Conservation (phyloP, 2,113 vertebrate genomes). For the Cavia aperea region DNA sequence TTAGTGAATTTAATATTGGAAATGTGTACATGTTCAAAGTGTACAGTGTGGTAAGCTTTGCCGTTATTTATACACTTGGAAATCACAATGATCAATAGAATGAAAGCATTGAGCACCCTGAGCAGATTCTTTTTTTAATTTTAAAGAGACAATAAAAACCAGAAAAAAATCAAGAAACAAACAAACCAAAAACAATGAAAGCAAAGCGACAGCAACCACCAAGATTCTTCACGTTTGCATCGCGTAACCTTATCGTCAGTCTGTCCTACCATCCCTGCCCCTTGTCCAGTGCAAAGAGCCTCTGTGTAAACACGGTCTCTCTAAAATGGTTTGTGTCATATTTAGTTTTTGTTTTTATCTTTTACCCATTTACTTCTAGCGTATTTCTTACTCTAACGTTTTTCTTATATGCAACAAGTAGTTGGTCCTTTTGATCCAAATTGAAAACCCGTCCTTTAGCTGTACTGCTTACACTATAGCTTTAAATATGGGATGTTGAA, state of each 20-base stretch:
- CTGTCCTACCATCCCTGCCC: fast-evolving
- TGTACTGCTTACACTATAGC: background rate
- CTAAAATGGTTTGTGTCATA: background rate
- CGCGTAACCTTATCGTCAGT: background rate
- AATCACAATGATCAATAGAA: background rate
- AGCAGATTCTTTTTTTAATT: background rate
- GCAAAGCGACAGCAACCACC: too few species aligned
- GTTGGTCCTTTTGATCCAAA: background rate
- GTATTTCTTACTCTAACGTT: background rate
- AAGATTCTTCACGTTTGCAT: background rate
- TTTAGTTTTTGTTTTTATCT: background rate
- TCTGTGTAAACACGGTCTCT: background rate
- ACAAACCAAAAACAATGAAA: too few species aligned
- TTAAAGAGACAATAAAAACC: too few species aligned
- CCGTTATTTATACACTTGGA: fast-evolving
- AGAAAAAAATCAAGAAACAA: too few species aligned
- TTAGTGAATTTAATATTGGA: background rate
- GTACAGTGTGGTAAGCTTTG: background rate
- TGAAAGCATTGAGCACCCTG: fast-evolving
- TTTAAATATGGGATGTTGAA: background rate
- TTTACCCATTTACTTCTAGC: background rate
- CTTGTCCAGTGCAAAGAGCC: background rate
- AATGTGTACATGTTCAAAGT: background rate
- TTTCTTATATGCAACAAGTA: background rate
- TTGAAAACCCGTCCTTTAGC: background rate